Evolutionary conservation across 2,888 invertebrate species (phyloP).

Genomic region (Phortica okadai): DNA sequence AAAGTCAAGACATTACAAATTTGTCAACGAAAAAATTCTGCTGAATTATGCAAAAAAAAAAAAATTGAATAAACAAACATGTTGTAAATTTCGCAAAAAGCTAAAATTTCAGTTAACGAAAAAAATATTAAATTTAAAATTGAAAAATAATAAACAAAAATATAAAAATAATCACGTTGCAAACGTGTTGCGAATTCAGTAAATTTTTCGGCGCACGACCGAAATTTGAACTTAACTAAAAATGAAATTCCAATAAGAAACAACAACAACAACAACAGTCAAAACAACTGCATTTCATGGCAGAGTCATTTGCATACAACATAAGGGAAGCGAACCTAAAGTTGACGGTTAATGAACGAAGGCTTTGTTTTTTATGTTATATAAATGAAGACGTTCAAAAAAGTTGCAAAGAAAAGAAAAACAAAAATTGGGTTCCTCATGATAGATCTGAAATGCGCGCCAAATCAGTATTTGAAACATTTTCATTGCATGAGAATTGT

Average conservation of each 20-base stretch:
- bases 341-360: too few species aligned
- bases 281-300: not conserved
- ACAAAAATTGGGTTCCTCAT: too few species aligned
- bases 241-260: not conserved
- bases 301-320: not conserved
- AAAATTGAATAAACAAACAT: conserved; percentile 34
- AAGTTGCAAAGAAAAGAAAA: not conserved
- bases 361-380: too few species aligned
- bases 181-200: conserved; percentile 14
- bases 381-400: not conserved
- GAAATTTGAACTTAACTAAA: conserved; percentile 13
- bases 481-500: conserved; percentile 2
- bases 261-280: not conserved
- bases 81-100: conserved; percentile 16
- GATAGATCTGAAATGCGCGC: not conserved
- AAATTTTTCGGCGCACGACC: conserved; percentile 24
- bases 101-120: not conserved
- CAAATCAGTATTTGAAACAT: conserved; percentile 1
- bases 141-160: not conserved
- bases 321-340: too few species aligned
- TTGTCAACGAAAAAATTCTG: conserved; percentile 18
- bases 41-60: not conserved
- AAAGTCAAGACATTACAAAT: conserved; percentile 55
- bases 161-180: not conserved
- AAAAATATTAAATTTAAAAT: not conserved